A percentile compares a stretch with the other conserved stretches of the same genome.
These are phyloP conservation scores for Athene cunicularia DNA, from an alignment of 2,113 vertebrate species.

Conservation along the genomic window DNA sequence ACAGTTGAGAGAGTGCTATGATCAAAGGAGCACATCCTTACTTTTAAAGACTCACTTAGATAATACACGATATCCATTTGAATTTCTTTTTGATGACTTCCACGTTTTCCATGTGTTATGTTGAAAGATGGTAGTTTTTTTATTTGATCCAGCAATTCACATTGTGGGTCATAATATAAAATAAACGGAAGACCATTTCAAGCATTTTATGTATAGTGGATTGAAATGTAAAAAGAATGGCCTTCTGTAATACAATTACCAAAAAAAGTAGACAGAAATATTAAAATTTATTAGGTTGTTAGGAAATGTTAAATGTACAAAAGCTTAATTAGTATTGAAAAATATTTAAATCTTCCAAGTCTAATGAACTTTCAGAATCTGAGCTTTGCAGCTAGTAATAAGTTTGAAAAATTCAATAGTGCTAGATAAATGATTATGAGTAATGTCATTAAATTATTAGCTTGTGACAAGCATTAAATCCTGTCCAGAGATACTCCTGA, in stretches of 20 bases:
- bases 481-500: neutral
- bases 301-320: neutral
- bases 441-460: conserved; percentile 8
- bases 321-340: conserved; percentile 35
- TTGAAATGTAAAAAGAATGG: neutral
- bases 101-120: neutral
- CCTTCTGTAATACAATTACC: neutral
- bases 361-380: conserved; percentile 18
- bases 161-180: neutral
- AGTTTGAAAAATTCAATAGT: neutral
- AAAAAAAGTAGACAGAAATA: neutral
- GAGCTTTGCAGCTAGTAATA: neutral
- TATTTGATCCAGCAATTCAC: neutral
- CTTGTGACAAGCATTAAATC: neutral
- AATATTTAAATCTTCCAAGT: conserved; percentile 45
- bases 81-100: neutral
- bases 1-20: neutral
- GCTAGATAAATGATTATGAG: neutral
- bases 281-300: neutral
- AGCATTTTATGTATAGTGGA: neutral
- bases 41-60: neutral
- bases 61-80: neutral
- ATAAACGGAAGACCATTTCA: neutral
- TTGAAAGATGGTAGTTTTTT: neutral
- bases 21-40: neutral